Evolutionary conservation across 1,140 invertebrate species (phyloP).

Genomic region (Telenomus remus): DNA sequence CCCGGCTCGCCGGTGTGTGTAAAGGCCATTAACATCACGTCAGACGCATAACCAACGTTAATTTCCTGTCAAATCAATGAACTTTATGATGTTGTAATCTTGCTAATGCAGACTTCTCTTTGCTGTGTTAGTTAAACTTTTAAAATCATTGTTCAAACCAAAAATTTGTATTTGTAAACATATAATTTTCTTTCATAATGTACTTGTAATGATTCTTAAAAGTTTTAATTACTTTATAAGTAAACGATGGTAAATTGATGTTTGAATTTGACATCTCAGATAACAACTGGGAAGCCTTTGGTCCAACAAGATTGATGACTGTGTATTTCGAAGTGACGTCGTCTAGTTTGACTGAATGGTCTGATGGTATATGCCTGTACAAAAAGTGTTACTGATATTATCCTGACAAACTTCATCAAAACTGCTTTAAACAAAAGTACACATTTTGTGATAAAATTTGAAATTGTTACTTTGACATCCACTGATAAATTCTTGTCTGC

Average conservation of each 20-base stretch:
- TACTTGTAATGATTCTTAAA: neutral
- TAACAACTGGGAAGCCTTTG: slow-evolving; percentile 83
- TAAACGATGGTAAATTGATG: slow-evolving; percentile 83
- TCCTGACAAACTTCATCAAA: too few relatives aligned
- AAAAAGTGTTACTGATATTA: slow-evolving; percentile 21
- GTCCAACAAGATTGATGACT: slow-evolving; percentile 89
- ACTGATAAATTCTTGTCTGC: slow-evolving; percentile 84
- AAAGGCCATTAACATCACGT: slow-evolving; percentile 86
- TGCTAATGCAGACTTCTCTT: too few relatives aligned
- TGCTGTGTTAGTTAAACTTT: too few relatives aligned
- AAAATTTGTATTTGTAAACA: slow-evolving; percentile 7
- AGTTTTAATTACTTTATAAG: slow-evolving; percentile 78
- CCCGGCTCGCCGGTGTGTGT: slow-evolving; percentile 90
- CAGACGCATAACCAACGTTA: slow-evolving; percentile 85
- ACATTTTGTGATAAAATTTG: slow-evolving; percentile 1
- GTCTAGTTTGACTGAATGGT: slow-evolving; percentile 81
- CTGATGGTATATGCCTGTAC: slow-evolving; percentile 77
- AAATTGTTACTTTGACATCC: slow-evolving; percentile 79
- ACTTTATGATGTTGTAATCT: neutral
- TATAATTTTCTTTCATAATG: too few relatives aligned
- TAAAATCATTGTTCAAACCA: too few relatives aligned
- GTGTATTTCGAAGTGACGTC: slow-evolving; percentile 90
- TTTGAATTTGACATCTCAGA: slow-evolving; percentile 84
- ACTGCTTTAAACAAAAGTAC: too few relatives aligned
- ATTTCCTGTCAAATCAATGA: slow-evolving; percentile 75